Conservation (phyloP, 2,888 invertebrate genomes). For the Globia sparganii region DNA sequence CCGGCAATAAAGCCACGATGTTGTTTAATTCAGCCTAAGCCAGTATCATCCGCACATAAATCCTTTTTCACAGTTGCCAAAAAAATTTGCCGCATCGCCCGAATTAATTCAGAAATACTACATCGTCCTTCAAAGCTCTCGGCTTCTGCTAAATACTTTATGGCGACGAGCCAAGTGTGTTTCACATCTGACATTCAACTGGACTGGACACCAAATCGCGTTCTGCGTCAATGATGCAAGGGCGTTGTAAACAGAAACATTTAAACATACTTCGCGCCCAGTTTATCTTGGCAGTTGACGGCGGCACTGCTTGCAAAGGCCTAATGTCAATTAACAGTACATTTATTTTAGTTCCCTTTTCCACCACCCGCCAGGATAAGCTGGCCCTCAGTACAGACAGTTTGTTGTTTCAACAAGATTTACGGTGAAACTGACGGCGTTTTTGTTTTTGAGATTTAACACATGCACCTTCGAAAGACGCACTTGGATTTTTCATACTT, state of each 20-base stretch:
- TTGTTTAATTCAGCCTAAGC: slow-evolving; percentile 35
- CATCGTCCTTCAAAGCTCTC: slow-evolving; percentile 60
- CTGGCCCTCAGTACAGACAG: slow-evolving; percentile 28
- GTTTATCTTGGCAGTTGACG: slow-evolving; percentile 26
- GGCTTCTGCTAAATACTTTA: slow-evolving; percentile 52
- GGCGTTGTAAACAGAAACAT: slow-evolving; percentile 48
- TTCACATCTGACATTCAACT: slow-evolving; percentile 60
- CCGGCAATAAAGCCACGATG: slow-evolving; percentile 33
- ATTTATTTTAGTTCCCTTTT: slow-evolving; percentile 24
- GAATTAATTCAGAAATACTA: slow-evolving; percentile 54
- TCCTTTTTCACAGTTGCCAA: slow-evolving; percentile 41
- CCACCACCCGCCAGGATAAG: neutral
- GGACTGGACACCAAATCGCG: slow-evolving; percentile 34
- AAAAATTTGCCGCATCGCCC: slow-evolving; percentile 37
- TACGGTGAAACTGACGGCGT: slow-evolving; percentile 24
- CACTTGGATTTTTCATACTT: slow-evolving; percentile 51
- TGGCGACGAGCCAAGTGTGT: slow-evolving; percentile 60
- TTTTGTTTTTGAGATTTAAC: slow-evolving; percentile 46
- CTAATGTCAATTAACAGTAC: slow-evolving; percentile 21
- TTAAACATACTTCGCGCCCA: slow-evolving; percentile 23
- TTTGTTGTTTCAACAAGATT: slow-evolving; percentile 49
- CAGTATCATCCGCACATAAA: slow-evolving; percentile 32
- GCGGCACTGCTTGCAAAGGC: slow-evolving; percentile 30
- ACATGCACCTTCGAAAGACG: slow-evolving; percentile 33
- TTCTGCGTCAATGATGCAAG: slow-evolving; percentile 60